Evolutionary conservation across 2,113 vertebrate genomes (phyloP).

Genomic region (Tonatia bakeri): DNA sequence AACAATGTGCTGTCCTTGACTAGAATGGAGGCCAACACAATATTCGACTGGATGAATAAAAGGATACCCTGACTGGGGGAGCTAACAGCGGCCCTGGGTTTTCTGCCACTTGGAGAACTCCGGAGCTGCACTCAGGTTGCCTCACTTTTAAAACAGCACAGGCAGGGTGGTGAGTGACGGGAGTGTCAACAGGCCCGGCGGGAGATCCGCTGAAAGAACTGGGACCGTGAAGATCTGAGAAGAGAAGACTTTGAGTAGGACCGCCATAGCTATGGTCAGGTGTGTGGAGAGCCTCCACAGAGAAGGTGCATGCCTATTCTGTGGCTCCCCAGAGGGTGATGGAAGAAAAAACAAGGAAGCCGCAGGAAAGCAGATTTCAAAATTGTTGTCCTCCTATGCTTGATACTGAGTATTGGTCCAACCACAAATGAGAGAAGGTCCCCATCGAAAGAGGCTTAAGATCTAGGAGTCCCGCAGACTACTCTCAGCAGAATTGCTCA

Average conservation of each 20-base stretch:
- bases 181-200: background rate
- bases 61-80: background rate
- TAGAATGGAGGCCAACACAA: background rate
- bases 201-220: background rate
- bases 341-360: accelerated
- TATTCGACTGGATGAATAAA: background rate
- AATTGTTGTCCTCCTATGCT: background rate
- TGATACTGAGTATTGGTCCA: background rate
- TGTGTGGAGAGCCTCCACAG: background rate
- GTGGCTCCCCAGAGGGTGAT: accelerated
- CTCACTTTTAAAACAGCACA: background rate
- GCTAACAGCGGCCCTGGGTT: background rate
- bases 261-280: background rate
- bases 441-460: background rate
- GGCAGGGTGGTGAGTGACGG: background rate
- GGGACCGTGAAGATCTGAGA: background rate
- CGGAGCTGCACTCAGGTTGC: background rate
- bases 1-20: background rate
- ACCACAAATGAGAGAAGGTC: background rate
- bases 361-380: background rate
- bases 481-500: too few species aligned
- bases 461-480: background rate
- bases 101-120: background rate
- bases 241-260: background rate
- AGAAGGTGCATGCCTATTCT: background rate